Percentiles rank a stretch among this genome's conserved stretches.
These are phyloP conservation scores for Enteromius fasciolatus DNA, from an alignment of 2,797 vertebrate genomes.

Conservation along the genomic window DNA sequence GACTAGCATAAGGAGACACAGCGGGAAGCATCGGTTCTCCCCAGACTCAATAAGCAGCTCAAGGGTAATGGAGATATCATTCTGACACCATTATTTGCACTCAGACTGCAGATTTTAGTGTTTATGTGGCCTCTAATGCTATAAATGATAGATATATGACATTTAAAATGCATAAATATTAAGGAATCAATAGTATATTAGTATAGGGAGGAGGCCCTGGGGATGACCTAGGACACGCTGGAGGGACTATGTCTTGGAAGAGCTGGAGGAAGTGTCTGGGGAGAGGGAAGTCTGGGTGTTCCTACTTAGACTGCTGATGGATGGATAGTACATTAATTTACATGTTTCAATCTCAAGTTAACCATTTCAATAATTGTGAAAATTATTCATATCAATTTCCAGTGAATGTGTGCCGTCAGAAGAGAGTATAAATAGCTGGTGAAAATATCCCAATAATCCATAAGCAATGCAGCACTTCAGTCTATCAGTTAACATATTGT, in stretches of 20 bases:
- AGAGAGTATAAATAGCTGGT: neutral
- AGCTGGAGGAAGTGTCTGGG: too few relatives aligned
- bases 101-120: conserved; percentile 1
- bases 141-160: neutral
- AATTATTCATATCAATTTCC: neutral
- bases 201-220: too few relatives aligned
- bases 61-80: conserved; percentile 33
- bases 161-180: neutral
- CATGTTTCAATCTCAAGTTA: neutral
- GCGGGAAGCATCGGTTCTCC: conserved; percentile 16
- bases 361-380: neutral
- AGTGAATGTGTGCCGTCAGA: neutral
- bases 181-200: neutral
- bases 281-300: too few relatives aligned
- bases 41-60: conserved; percentile 11
- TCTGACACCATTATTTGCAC: conserved; percentile 4
- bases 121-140: neutral
- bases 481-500: neutral
- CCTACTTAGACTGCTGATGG: too few relatives aligned
- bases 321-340: neutral
- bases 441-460: neutral
- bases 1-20: conserved; percentile 39
- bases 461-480: neutral
- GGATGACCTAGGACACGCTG: too few relatives aligned
- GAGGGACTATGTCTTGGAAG: too few relatives aligned